Evolutionary conservation across 2,888 invertebrate genomes (phyloP).

Genomic region (Leptothorax acervorum): DNA sequence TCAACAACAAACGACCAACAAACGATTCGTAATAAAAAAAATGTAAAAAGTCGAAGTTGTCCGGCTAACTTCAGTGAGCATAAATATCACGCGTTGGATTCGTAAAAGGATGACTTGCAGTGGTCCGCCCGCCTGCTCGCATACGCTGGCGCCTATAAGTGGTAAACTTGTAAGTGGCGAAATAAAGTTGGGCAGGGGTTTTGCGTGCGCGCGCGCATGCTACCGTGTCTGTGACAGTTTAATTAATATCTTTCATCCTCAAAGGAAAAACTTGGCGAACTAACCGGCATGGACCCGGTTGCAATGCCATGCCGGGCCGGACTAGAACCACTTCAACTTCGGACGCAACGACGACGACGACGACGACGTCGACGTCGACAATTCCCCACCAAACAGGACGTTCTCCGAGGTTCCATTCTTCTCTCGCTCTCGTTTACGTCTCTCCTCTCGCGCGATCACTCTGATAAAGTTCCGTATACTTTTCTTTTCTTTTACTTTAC

Average conservation of each 20-base stretch:
- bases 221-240: conserved; percentile 84
- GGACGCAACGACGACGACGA: conserved; percentile 57
- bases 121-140: conserved; percentile 12
- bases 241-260: conserved; percentile 85
- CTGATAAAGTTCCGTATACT: conserved; percentile 36
- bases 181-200: conserved; percentile 81
- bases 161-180: conserved; percentile 85
- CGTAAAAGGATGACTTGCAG: conserved; percentile 34
- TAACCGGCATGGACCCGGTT: conserved; percentile 72
- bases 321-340: conserved; percentile 72
- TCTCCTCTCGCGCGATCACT: conserved; percentile 15
- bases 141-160: conserved; percentile 72
- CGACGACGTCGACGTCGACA: conserved; percentile 29
- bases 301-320: conserved; percentile 57
- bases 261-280: conserved; percentile 84
- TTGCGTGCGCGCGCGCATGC: conserved; percentile 55
- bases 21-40: too few species aligned
- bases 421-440: conserved; percentile 39
- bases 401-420: conserved; percentile 42
- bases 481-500: conserved; percentile 17
- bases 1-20: too few species aligned
- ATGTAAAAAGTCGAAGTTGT: too few species aligned
- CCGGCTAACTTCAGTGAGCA: too few species aligned
- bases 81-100: conserved; percentile 33
- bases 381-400: conserved; percentile 40